phyloP scores from a whole-genome alignment of 1,140 invertebrate species.

The Elysia chlorotica region DNA sequence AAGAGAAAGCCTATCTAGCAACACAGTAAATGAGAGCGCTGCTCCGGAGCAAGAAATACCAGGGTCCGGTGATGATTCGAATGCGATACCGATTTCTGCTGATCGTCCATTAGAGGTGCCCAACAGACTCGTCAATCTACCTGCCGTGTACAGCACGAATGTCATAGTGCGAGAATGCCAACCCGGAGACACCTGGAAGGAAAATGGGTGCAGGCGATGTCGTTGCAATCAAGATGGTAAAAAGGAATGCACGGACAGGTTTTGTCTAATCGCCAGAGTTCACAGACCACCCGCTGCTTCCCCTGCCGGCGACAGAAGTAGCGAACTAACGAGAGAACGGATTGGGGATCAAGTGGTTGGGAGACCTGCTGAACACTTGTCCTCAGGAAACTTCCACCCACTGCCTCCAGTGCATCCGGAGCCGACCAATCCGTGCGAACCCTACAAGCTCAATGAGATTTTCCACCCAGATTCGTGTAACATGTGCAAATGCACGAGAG shows the following conservation, averaged over 20 bases:
- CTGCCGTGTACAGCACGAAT: no score
- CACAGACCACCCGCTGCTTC: no score
- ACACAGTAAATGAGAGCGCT: no score
- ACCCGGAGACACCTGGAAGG: background rate
- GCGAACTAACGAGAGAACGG: no score
- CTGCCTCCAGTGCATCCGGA: background rate
- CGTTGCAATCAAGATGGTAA: background rate
- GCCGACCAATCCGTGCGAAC: background rate
- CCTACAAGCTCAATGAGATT: slow-evolving; percentile 6
- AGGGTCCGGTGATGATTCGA: no score
- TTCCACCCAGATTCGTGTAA: slow-evolving; percentile 24
- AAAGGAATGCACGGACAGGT: background rate
- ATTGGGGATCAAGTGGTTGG: background rate
- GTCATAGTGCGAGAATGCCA: background rate
- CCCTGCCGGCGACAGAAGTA: no score
- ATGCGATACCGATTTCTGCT: no score
- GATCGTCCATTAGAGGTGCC: no score
- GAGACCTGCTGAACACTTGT: background rate
- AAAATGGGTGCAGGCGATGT: slow-evolving; percentile 3
- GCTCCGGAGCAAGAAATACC: no score
- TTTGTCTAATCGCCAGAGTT: background rate
- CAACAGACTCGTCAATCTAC: no score
- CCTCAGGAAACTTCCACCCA: background rate
- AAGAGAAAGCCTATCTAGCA: no score
- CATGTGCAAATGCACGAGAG: slow-evolving; percentile 19